Conservation (phyloP, 2,113 vertebrate genomes). For the Cathartes aura region DNA sequence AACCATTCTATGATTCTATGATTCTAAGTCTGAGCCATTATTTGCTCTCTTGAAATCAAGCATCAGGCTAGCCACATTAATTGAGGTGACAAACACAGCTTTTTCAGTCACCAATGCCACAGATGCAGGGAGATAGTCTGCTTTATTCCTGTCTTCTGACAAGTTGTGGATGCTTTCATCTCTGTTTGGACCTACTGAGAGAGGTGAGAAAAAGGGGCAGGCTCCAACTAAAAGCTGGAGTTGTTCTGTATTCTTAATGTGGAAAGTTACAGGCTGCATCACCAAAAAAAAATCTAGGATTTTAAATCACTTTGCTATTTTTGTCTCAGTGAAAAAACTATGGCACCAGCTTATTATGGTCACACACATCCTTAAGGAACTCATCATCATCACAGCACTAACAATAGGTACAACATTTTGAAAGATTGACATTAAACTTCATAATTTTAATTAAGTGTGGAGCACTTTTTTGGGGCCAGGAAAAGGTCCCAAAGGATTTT, state of each 20-base stretch:
- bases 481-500: neutral
- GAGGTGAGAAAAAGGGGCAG: neutral
- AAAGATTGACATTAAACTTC: neutral
- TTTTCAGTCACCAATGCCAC: neutral
- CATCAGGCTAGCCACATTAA: neutral
- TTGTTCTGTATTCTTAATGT: neutral
- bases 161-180: neutral
- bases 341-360: neutral
- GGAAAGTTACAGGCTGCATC: neutral
- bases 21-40: neutral
- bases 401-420: neutral
- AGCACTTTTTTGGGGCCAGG: neutral
- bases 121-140: neutral
- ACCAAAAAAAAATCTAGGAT: neutral
- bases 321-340: neutral
- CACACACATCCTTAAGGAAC: neutral
- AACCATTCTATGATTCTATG: too few species aligned
- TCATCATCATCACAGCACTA: neutral
- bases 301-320: neutral
- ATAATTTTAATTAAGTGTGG: slow-evolving; percentile 33
- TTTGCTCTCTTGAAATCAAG: neutral
- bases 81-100: neutral
- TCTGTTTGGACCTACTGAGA: neutral
- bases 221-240: neutral
- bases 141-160: neutral